Base-by-base conservation (phyloP, 2,797 vertebrate genomes). In the Micrastur ruficollis region DNA sequence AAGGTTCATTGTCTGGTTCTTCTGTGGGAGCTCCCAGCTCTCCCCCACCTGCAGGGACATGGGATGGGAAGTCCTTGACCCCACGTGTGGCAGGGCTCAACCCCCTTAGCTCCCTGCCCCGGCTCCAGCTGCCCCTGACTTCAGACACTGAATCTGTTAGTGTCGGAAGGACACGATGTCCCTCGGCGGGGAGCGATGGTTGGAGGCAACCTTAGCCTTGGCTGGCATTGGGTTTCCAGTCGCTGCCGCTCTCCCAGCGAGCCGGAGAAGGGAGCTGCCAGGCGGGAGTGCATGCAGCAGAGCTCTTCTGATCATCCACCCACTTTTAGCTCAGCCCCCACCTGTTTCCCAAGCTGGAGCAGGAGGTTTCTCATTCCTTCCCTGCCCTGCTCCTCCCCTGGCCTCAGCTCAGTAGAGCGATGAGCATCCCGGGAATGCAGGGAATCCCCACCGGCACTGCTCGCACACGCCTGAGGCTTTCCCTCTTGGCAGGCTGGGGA, bases 331-430 rank as follows among this genome's bases (percentile, higher is more conserved):
- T 94, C 93, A 61, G 78, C 56, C 18, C 46, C 74, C 95, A 95
- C 86, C 95, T 96, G 95, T 94, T 93, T 85, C 59, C 71, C 52
- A 12, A 49, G 70, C 86, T n/a, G 58, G 40, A 81, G 72, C 61
- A 78, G 56, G 36, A 93, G 81, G 61, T 62, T 93, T 96, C 75
- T 88, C 93, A 91, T 97, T 96, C 86, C 38, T 95, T 59, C 75
- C 79, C 34, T 91, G 31, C 34, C 27, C 80, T 38, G 42, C 55
- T 89, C 34, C 59, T 92, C 50, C n/a, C 52, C 11, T 14, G 76
- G 75, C 40, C 47, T 75, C 55, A 42, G 66, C 55, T 31, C 18
- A 0, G 14, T 7, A 4, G 49, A 40, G 5, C 0, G 1, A 26
- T 29, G 73, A 90, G 73, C 91, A 94, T 95, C 74, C 76, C 4